Evolutionary conservation across 2,888 invertebrate genomes (phyloP).

Genomic region (Chalcis sispes): DNA sequence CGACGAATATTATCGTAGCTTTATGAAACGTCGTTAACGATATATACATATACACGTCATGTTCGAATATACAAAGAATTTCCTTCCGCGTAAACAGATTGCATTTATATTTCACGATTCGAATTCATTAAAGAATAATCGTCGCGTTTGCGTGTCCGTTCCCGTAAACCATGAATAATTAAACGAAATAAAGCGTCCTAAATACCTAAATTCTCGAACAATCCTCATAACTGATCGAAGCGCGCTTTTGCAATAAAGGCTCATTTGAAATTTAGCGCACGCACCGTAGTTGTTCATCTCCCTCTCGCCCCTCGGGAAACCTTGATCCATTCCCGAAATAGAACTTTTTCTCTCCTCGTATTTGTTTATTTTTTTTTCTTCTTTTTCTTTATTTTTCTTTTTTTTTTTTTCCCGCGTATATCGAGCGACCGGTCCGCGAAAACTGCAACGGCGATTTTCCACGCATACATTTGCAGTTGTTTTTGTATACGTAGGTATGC

Average conservation of each 20-base stretch:
- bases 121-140: no score
- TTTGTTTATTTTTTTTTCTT: not conserved
- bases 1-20: no score
- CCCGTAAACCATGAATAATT: no score
- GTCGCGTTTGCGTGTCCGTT: no score
- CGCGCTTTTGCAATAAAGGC: constrained; percentile 18
- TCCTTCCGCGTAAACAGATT: no score
- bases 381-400: not conserved
- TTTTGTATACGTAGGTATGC: no score
- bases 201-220: not conserved
- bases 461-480: not conserved
- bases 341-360: not conserved
- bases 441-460: not conserved
- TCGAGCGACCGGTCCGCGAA: not conserved
- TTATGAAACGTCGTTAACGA: no score
- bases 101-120: no score
- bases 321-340: constrained; percentile 44
- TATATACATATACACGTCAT: no score
- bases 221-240: not conserved
- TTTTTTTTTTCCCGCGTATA: not conserved
- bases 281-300: not conserved
- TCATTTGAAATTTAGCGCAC: constrained; percentile 10
- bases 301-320: not conserved
- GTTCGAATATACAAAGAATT: no score
- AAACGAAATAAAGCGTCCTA: no score